A percentile compares a stretch with the other conserved stretches of the same genome.
These are phyloP conservation scores for Hypothenemus hampei DNA, from an alignment of 1,140 invertebrate species.

Conservation along the genomic window DNA sequence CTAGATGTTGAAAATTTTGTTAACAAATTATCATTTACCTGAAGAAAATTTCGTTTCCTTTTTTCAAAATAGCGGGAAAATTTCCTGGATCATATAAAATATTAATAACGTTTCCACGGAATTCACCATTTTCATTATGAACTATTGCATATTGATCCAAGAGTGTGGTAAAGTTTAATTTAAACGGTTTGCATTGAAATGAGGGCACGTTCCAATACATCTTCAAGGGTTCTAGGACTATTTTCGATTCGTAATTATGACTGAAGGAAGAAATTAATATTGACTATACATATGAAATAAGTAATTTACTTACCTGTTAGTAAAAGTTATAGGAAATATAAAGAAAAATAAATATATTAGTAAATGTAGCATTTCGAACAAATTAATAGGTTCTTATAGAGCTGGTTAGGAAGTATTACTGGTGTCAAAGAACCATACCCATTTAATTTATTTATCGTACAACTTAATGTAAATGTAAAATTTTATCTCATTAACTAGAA, in stretches of 20 bases:
- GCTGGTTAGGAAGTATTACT: not conserved
- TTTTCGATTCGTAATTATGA: not conserved
- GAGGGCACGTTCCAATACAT: constrained; percentile 78
- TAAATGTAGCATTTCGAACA: not conserved
- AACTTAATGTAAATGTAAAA: not conserved
- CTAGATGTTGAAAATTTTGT: too few relatives aligned
- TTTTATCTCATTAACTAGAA: not conserved
- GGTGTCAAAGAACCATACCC: not conserved
- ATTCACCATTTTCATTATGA: constrained; percentile 60
- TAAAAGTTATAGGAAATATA: not conserved
- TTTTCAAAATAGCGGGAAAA: constrained; percentile 64
- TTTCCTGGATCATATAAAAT: constrained; percentile 71
- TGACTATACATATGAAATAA: not conserved
- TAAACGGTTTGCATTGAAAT: constrained; percentile 62
- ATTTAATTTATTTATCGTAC: not conserved
- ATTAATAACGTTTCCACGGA: constrained; percentile 60
- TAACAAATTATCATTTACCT: too few relatives aligned
- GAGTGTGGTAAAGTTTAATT: constrained; percentile 58
- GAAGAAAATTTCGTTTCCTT: constrained; percentile 23
- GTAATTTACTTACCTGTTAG: not conserved
- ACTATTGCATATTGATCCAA: constrained; percentile 59
- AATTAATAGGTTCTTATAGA: not conserved
- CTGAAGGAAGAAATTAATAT: not conserved
- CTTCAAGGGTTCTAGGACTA: constrained; percentile 23
- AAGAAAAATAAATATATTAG: not conserved